Percentiles rank a stretch among this genome's conserved stretches.
phyloP scores from a whole-genome alignment of 2,888 invertebrate genomes.

The Peribatodes rhomboidaria region DNA sequence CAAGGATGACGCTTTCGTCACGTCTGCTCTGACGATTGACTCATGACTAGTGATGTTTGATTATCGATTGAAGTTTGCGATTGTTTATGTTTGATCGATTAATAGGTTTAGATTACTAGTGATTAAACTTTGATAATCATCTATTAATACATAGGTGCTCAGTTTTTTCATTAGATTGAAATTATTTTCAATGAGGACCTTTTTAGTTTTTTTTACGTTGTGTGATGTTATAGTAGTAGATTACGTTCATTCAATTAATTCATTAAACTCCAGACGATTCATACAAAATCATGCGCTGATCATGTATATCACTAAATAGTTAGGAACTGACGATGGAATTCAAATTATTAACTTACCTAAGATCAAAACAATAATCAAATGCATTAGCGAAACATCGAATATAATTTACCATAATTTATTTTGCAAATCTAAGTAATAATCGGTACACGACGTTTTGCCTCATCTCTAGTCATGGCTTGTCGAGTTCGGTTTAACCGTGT shows the following conservation, averaged over 20 bases:
- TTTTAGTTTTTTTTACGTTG: no score
- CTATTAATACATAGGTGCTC: no score
- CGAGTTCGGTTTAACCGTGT: constrained; percentile 72
- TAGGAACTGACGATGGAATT: no score
- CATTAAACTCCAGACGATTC: no score
- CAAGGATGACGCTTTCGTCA: constrained; percentile 77
- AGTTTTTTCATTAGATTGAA: no score
- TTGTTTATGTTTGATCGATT: neutral
- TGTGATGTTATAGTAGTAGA: no score
- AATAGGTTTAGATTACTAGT: neutral
- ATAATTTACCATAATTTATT: neutral
- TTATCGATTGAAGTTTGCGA: constrained; percentile 7
- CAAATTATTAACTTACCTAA: no score
- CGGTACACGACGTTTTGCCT: neutral
- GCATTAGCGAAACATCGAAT: neutral
- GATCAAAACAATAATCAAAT: neutral
- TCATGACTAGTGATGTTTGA: constrained; percentile 61
- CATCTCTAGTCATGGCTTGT: constrained; percentile 38
- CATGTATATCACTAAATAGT: no score
- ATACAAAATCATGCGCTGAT: no score
- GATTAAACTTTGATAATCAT: no score
- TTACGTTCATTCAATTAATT: no score
- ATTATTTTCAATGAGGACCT: no score
- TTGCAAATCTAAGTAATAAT: neutral
- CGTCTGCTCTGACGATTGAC: constrained; percentile 67